A percentile compares a stretch with the other conserved stretches of the same genome.
phyloP scores from a whole-genome alignment of 1,140 invertebrate species.

The Lysiphlebus fabarum region DNA sequence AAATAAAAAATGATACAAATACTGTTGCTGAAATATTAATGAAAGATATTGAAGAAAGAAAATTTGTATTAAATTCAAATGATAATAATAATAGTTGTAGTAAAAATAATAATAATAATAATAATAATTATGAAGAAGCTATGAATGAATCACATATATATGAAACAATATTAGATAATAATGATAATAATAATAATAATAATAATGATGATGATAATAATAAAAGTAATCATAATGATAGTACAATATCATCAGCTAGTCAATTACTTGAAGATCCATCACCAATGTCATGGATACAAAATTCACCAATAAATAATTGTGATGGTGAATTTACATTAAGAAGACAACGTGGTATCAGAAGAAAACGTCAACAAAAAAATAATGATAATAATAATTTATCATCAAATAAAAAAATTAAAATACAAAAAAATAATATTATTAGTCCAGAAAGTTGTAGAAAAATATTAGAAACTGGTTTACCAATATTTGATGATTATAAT shows the following conservation, averaged over 20 bases:
- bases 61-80: slow-evolving; percentile 30
- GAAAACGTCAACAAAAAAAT: slow-evolving; percentile 46
- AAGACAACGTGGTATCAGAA: slow-evolving; percentile 50
- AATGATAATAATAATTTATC: slow-evolving; percentile 28
- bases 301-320: slow-evolving; percentile 44
- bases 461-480: slow-evolving; percentile 16
- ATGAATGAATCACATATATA: slow-evolving; percentile 32
- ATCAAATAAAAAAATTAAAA: slow-evolving; percentile 38
- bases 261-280: slow-evolving; percentile 51
- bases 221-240: slow-evolving; percentile 42
- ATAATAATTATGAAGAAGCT: background rate
- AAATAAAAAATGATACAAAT: slow-evolving; percentile 41
- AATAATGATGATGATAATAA: slow-evolving; percentile 17
- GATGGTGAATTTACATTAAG: slow-evolving; percentile 50
- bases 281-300: slow-evolving; percentile 48
- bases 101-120: background rate
- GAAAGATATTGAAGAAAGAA: slow-evolving; percentile 39
- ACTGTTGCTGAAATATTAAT: slow-evolving; percentile 47
- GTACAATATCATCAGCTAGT: slow-evolving; percentile 50
- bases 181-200: slow-evolving; percentile 26
- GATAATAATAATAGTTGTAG: background rate
- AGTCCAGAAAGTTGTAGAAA: slow-evolving; percentile 33
- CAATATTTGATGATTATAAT: slow-evolving; percentile 44
- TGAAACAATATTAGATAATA: slow-evolving; percentile 36
- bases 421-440: slow-evolving; percentile 29